Percentiles rank a stretch among this genome's conserved stretches.
Conservation (phyloP, 2,888 invertebrate species). For the Itoplectis maculator region DNA sequence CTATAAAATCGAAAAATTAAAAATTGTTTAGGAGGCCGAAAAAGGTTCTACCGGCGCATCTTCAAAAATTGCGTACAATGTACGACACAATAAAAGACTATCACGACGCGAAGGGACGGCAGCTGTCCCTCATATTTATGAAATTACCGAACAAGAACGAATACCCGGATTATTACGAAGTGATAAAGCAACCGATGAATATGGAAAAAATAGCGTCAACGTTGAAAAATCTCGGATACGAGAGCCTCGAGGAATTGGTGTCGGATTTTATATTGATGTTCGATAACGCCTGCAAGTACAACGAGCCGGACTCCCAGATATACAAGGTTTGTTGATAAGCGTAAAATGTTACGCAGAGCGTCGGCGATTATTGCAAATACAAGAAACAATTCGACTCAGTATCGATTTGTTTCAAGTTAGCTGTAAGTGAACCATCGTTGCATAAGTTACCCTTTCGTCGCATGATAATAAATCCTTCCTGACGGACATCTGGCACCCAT, state of each 20-base stretch:
- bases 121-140: constrained; percentile 97
- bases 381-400: no score
- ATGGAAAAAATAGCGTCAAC: constrained; percentile 97
- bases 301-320: constrained; percentile 98
- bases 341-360: no score
- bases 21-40: constrained; percentile 79
- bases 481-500: no score
- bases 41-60: constrained; percentile 83
- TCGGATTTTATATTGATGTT: constrained; percentile 97
- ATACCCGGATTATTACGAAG: constrained; percentile 98
- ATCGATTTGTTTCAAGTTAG: no score
- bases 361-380: no score
- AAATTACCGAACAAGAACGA: constrained; percentile 96
- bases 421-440: no score
- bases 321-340: constrained; percentile 89
- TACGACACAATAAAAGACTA: constrained; percentile 96
- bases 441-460: no score
- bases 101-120: constrained; percentile 94
- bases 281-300: constrained; percentile 98
- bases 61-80: constrained; percentile 93
- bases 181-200: constrained; percentile 98
- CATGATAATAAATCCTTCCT: no score
- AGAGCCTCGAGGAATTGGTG: constrained; percentile 93
- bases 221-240: constrained; percentile 91
- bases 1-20: constrained; percentile 55